These are phyloP conservation scores for Erinaceus europaeus DNA, from an alignment of 2,113 vertebrate genomes.

Conservation along the genomic window DNA sequence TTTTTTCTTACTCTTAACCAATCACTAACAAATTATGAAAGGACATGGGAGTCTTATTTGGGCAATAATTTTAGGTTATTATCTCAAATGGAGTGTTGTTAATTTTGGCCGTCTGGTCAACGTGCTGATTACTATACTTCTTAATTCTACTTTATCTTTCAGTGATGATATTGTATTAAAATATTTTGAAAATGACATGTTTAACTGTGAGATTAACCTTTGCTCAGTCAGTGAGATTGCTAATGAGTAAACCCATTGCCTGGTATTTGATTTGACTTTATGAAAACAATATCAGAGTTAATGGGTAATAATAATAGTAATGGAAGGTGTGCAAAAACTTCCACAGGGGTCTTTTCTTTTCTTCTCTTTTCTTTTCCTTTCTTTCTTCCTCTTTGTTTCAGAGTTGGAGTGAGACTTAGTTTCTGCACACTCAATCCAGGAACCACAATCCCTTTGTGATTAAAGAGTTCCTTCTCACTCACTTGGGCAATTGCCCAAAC, in stretches of 20 bases:
- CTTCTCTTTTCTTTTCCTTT: neutral
- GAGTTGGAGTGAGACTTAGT: neutral
- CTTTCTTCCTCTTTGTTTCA: slow-evolving; percentile 11
- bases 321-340: slow-evolving; percentile 13
- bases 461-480: slow-evolving; percentile 29
- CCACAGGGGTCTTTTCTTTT: neutral
- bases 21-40: slow-evolving; percentile 52
- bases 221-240: slow-evolving; percentile 34
- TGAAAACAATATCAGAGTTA: slow-evolving; percentile 58
- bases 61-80: slow-evolving; percentile 68
- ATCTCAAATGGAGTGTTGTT: slow-evolving; percentile 56
- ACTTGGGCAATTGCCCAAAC: slow-evolving; percentile 43
- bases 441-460: neutral
- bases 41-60: slow-evolving; percentile 51
- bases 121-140: slow-evolving; percentile 40
- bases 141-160: slow-evolving; percentile 56
- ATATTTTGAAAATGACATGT: slow-evolving; percentile 44
- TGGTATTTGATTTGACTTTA: slow-evolving; percentile 58
- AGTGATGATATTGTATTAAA: slow-evolving; percentile 29
- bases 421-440: neutral
- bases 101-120: slow-evolving; percentile 56
- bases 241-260: slow-evolving; percentile 54
- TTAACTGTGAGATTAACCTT: slow-evolving; percentile 58
- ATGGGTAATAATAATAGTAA: slow-evolving; percentile 61
- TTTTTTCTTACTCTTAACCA: slow-evolving; percentile 42